phyloP scores from a whole-genome alignment of 2,113 vertebrate genomes.

The Rafetus swinhoei region DNA sequence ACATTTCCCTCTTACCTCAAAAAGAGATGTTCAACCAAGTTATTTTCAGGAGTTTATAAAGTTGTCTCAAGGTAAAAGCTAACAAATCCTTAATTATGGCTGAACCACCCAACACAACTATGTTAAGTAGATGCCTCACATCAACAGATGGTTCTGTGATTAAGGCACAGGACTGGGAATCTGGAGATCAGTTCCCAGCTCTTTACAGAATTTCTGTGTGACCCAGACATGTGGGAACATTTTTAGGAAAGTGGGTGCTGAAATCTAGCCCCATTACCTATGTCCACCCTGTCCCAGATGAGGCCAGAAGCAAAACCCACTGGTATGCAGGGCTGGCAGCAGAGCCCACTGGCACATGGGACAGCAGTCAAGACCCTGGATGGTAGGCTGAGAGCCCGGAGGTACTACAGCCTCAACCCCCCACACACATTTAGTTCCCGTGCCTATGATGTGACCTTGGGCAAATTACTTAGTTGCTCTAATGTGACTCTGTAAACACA shows the following conservation, averaged over 20 bases:
- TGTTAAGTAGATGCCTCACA: neutral
- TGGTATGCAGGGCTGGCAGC: too few species aligned
- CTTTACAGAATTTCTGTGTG: too few species aligned
- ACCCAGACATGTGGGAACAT: too few species aligned
- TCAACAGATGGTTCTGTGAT: fast-evolving
- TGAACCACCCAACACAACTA: neutral
- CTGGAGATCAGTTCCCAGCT: neutral
- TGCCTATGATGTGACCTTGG: neutral
- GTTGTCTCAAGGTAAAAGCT: neutral
- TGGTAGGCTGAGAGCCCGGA: too few species aligned
- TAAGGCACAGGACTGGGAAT: neutral
- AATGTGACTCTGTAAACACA: neutral
- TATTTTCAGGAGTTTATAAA: neutral
- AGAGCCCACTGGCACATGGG: too few species aligned
- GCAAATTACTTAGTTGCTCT: neutral
- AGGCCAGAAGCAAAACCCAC: too few species aligned
- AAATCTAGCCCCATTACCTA: too few species aligned
- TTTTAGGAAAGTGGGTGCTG: too few species aligned
- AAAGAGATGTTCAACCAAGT: neutral
- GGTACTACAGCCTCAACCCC: too few species aligned
- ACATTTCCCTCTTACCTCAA: neutral
- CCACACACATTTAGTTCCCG: too few species aligned
- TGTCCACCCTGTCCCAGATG: too few species aligned
- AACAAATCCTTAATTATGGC: neutral
- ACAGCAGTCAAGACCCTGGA: too few species aligned